Evolutionary conservation across 2,797 vertebrate genomes (phyloP).

Genomic region (Apogon hyalosoma): DNA sequence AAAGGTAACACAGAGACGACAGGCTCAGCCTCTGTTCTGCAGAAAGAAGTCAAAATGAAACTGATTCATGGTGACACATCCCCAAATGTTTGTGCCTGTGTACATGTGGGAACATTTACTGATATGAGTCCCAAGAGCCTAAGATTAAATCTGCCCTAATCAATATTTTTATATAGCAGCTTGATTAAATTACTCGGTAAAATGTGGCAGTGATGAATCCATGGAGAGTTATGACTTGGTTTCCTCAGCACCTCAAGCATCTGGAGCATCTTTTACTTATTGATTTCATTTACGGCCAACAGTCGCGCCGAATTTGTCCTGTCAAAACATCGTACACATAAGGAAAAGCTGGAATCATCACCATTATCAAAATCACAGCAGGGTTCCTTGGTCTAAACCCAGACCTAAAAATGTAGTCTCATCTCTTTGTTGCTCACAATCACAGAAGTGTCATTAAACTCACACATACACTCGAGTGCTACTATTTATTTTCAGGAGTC

Average conservation of each 20-base stretch:
- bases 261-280: background rate
- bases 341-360: no score
- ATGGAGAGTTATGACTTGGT: conserved; percentile 2
- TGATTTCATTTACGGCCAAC: no score
- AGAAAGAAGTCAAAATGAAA: conserved; percentile 34
- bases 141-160: conserved; percentile 14
- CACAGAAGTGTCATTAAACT: conserved; percentile 14
- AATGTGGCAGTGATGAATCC: background rate
- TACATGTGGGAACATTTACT: background rate
- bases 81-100: background rate
- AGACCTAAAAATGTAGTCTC: background rate
- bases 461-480: conserved; percentile 17
- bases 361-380: no score
- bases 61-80: conserved; percentile 16
- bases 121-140: conserved; percentile 2
- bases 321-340: no score
- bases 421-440: conserved; percentile 14
- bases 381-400: background rate
- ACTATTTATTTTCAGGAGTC: conserved; percentile 39
- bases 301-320: no score
- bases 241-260: background rate
- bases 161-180: conserved; percentile 14
- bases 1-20: conserved; percentile 34
- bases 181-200: conserved; percentile 14
- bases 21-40: conserved; percentile 26